Base-by-base conservation (phyloP, 2,797 vertebrate genomes). In the Xenentodon cancila region DNA sequence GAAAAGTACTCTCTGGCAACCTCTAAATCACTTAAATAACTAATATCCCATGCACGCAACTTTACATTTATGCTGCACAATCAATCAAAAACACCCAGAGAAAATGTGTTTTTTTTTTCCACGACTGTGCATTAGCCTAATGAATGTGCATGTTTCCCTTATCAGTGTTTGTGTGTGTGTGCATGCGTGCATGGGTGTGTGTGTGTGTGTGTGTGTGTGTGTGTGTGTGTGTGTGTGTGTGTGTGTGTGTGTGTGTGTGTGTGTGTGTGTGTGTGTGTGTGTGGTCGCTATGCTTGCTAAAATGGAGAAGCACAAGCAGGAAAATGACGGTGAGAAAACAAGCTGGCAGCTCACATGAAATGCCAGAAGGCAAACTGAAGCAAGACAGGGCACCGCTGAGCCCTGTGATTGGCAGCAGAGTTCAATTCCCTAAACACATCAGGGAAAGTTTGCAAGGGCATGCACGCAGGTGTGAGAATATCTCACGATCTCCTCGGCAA, bases 1-100 rank as follows among this genome's bases (percentile, higher is more conserved):
- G 73, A 76, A 80, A 90, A 87, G 78, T 77, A 84, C 73, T 88
- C 80, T 65, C 74, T 83, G 89, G 90, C 91, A 89, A 89, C 87
- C 88, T 86, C 90, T 87, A 91, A 93, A 93, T 93, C 89, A 91
- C 80, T 88, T 88, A 90, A 91, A 92, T 92, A 92, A 92, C 90
- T 88, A 91, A 90, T 85, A 88, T 71, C 71, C 75, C 83, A 64
- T 87, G 85, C 80, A 88, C 88, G 90, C 87, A 89, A 89, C 91
- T 91, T 92, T 84, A 91, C 86, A 89, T 91, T 92, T 86, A 84
- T 82, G 81, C 80, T 15, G 58, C 73, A 75, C 76, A 68, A 91
- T 93, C 91, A 91, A 92, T 94, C 92, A 90, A 71, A 68, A 89
- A 90, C 91, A 88, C 73, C 81, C 69, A 55, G 65, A 56, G 77